These are phyloP conservation scores for Drosophila funebris DNA, from an alignment of 1,140 invertebrate genomes.

Conservation along the genomic window DNA sequence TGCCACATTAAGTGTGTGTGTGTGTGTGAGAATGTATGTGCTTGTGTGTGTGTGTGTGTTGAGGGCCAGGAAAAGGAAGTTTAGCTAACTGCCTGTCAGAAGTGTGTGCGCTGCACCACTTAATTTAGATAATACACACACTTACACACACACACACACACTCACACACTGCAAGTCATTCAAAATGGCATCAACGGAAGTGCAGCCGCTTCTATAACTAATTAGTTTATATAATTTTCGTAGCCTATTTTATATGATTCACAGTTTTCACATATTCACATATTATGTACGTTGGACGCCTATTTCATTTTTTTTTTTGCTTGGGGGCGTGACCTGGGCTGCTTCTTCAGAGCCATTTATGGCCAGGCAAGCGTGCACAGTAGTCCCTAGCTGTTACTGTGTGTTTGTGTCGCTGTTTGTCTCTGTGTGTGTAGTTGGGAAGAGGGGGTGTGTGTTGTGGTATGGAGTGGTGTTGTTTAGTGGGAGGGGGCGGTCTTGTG, in stretches of 20 bases:
- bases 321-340: slow-evolving; percentile 10
- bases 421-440: slow-evolving; percentile 18
- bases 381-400: not conserved
- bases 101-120: slow-evolving; percentile 59
- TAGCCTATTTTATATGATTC: slow-evolving; percentile 69
- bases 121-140: slow-evolving; percentile 75
- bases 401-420: slow-evolving; percentile 21
- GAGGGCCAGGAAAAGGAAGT: slow-evolving; percentile 72
- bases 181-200: slow-evolving; percentile 61
- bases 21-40: slow-evolving; percentile 9
- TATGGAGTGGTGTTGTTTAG: slow-evolving; percentile 30
- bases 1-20: slow-evolving; percentile 40
- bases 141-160: slow-evolving; percentile 21
- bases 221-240: slow-evolving; percentile 74
- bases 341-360: slow-evolving; percentile 39
- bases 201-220: slow-evolving; percentile 61
- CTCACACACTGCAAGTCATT: slow-evolving; percentile 8
- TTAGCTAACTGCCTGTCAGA: slow-evolving; percentile 51
- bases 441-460: not conserved
- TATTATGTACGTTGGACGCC: slow-evolving; percentile 12
- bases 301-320: not conserved
- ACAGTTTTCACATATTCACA: no score
- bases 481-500: slow-evolving; percentile 14
- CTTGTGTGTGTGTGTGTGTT: slow-evolving; percentile 11
- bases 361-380: slow-evolving; percentile 47